These are phyloP conservation scores for Lasaia peninsularis DNA, from an alignment of 1,140 invertebrate species.

Conservation along the genomic window DNA sequence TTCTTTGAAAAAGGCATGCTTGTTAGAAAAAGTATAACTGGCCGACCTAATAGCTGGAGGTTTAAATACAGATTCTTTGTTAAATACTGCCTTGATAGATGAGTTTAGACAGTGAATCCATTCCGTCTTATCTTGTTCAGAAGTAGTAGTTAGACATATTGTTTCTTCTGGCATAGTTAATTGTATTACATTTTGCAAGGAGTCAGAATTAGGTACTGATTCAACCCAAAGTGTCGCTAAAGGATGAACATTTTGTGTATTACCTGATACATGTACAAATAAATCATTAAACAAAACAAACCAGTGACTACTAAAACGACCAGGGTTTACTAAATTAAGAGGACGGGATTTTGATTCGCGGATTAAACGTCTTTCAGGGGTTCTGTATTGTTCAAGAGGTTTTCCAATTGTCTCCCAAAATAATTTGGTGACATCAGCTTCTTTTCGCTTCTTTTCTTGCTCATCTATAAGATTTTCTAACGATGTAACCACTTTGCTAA, in stretches of 20 bases:
- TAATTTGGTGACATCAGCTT: slow-evolving; percentile 83
- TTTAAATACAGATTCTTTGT: slow-evolving; percentile 75
- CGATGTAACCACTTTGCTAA: slow-evolving; percentile 72
- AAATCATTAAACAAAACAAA: slow-evolving; percentile 88
- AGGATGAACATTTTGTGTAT: slow-evolving; percentile 80
- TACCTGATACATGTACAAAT: slow-evolving; percentile 84
- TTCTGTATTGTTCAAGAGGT: slow-evolving; percentile 81
- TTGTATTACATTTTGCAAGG: slow-evolving; percentile 80
- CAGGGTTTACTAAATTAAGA: slow-evolving; percentile 82
- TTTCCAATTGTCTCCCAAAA: slow-evolving; percentile 88
- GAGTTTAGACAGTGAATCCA: slow-evolving; percentile 86
- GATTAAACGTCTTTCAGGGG: slow-evolving; percentile 84
- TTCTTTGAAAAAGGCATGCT: slow-evolving; percentile 84
- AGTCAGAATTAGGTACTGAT: slow-evolving; percentile 70
- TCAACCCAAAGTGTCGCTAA: slow-evolving; percentile 90
- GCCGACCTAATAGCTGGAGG: slow-evolving; percentile 85
- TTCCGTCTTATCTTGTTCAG: slow-evolving; percentile 84
- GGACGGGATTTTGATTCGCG: slow-evolving; percentile 86
- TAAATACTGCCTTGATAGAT: slow-evolving; percentile 80
- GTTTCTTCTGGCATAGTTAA: slow-evolving; percentile 88
- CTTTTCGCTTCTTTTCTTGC: slow-evolving; percentile 80
- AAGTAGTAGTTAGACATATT: slow-evolving; percentile 81
- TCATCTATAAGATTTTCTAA: slow-evolving; percentile 81
- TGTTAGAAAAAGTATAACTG: slow-evolving; percentile 83
- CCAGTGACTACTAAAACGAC: slow-evolving; percentile 84